Evolutionary conservation across 2,888 invertebrate species (phyloP).

Genomic region (Ormyrus nitidulus): DNA sequence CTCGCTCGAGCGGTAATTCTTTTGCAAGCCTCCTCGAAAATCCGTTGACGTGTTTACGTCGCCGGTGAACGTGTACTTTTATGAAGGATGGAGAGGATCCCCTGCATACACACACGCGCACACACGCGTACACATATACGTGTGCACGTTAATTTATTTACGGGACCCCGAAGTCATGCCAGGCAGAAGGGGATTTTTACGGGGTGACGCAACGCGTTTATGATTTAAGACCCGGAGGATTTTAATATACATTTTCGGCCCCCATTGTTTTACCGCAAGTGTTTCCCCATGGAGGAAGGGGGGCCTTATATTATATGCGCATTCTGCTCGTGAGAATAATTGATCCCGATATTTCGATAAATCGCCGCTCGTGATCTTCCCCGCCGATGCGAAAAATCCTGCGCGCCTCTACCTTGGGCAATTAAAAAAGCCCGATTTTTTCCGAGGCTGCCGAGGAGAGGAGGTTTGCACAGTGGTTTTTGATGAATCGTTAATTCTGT

Average conservation of each 20-base stretch:
- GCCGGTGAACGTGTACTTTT: not conserved
- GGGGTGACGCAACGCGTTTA: slow-evolving; percentile 22
- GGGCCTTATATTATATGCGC: not conserved
- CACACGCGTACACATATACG: not conserved
- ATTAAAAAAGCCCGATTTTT: no score
- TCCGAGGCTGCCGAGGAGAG: no score
- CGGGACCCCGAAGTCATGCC: slow-evolving; percentile 26
- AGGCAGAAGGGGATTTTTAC: slow-evolving; percentile 9
- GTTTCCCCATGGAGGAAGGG: not conserved
- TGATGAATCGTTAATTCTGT: no score
- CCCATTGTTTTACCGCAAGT: slow-evolving; percentile 36
- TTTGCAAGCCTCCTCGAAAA: slow-evolving; percentile 5
- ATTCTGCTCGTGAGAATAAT: slow-evolving; percentile 36
- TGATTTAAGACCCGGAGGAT: slow-evolving; percentile 15
- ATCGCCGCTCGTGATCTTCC: slow-evolving; percentile 25
- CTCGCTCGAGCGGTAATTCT: not conserved
- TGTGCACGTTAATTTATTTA: slow-evolving; percentile 28
- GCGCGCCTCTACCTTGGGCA: not conserved
- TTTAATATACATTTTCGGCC: slow-evolving; percentile 14
- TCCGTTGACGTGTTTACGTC: slow-evolving; percentile 35
- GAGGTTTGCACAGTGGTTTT: no score
- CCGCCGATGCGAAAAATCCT: not conserved
- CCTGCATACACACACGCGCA: not conserved
- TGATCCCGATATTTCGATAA: slow-evolving; percentile 40
- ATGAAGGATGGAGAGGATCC: slow-evolving; percentile 7